Conservation (phyloP, 2,113 vertebrate species). For the Centropristis striata region DNA sequence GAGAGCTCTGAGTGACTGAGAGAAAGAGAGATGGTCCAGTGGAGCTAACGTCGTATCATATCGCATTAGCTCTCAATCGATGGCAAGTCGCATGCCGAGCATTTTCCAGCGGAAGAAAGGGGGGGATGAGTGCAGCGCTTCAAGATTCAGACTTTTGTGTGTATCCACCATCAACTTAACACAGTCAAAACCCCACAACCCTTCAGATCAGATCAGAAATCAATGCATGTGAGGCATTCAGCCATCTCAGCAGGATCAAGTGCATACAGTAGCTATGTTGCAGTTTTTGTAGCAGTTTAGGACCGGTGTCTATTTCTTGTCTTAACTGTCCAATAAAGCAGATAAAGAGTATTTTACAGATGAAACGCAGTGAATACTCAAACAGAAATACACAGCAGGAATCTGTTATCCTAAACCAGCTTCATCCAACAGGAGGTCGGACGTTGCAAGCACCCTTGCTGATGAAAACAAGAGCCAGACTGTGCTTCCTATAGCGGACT, state of each 20-base stretch:
- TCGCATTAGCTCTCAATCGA: constrained; percentile 62
- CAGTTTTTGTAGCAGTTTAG: constrained; percentile 2
- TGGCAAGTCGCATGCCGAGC: constrained; percentile 35
- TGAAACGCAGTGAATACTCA: background rate
- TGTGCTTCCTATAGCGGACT: background rate
- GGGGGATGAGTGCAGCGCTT: constrained; percentile 10
- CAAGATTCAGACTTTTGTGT: constrained; percentile 24
- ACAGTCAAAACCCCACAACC: constrained; percentile 36
- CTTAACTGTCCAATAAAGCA: background rate
- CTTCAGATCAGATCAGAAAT: constrained; percentile 65
- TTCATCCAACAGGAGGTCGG: background rate
- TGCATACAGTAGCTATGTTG: background rate
- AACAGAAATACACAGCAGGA: background rate
- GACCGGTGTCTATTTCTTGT: background rate
- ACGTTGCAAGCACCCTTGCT: background rate
- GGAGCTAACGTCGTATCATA: constrained; percentile 65
- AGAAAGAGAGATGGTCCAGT: constrained; percentile 45
- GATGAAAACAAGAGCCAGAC: background rate
- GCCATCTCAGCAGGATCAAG: constrained; percentile 17
- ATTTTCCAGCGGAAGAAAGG: constrained; percentile 41
- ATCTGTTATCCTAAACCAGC: constrained; percentile 3
- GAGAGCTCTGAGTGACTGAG: constrained; percentile 45
- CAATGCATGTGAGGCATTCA: constrained; percentile 29
- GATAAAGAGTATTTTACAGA: constrained; percentile 6
- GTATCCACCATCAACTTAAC: constrained; percentile 48